A percentile compares a stretch with the other conserved stretches of the same genome.
Conservation (phyloP, 2,797 vertebrate genomes). For the Halcyon leucocephala region DNA sequence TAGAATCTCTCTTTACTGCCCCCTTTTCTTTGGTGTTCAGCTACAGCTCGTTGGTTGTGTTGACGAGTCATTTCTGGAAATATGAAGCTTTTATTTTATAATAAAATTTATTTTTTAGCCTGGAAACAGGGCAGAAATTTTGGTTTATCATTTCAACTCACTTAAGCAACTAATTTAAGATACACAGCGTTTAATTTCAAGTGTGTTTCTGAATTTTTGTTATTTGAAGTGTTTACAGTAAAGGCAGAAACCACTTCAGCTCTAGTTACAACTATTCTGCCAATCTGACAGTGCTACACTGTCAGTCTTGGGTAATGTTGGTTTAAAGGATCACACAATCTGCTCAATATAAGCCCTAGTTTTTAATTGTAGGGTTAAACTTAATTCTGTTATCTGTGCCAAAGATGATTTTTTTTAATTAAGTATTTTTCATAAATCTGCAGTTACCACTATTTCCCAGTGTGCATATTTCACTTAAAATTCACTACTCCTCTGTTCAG, state of each 20-base stretch:
- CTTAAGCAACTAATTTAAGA: neutral
- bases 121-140: neutral
- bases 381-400: neutral
- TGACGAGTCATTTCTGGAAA: neutral
- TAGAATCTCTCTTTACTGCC: neutral
- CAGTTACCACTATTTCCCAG: neutral
- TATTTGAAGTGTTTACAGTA: neutral
- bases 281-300: neutral
- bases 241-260: neutral
- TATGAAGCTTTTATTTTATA: neutral
- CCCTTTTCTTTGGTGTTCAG: neutral
- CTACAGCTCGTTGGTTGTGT: neutral
- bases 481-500: neutral
- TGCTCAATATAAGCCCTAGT: neutral
- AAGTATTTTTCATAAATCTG: neutral
- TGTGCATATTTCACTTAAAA: neutral
- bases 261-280: neutral
- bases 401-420: neutral
- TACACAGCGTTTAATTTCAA: neutral
- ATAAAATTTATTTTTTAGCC: neutral
- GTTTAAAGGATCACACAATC: neutral
- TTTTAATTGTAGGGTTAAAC: neutral
- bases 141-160: neutral
- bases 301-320: neutral
- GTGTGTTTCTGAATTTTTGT: neutral